Base-by-base conservation (phyloP, 1,140 invertebrate species). In the Apis dorsata region DNA sequence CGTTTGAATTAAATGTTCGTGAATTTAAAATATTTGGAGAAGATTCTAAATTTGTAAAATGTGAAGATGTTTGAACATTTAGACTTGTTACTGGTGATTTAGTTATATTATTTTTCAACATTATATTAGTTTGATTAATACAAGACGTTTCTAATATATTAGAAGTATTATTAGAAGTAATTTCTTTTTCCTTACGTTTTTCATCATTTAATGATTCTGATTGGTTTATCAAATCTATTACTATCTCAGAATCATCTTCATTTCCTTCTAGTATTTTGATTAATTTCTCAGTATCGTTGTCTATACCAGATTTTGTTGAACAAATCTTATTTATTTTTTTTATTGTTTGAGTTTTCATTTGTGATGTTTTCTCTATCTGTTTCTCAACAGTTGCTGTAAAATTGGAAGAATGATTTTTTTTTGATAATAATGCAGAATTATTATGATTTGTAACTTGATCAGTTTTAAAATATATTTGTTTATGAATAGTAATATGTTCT, bases 191-290 rank as follows among this genome's bases (percentile, higher is more conserved):
- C 19, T 28, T 55, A 55, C 1, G 10, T 49, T 12, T 53, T 17
- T 66, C 55, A 34, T 4, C n/a, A 7, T 2, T n/a, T 62, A 12
- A 19, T 24, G 0, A 19, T 44, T 66, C 53, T 49, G 51, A 1
- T 10, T 21, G 9, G 1, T 66, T 63, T 10, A n/a, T 21, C 15
- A 74, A 49, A 2, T 81, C 79, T 65, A 75, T 78, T 12, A 44
- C 8, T 15, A 70, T 49, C 21, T 78, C 74, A 21, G 74, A 83
- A 55, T 78, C 81, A 28, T 69, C 63, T 34, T 81, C 74, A 1
- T 24, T 63, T 34, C 57, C 65, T 79, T 79, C 74, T 17, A 79
- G 10, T 34, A 70, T 55, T 4, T 2, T 79, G 4, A 78, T 72
- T 81, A 81, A 28, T 28, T 21, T 28, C 0, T 81, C 60, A 8